Conservation (phyloP, 2,113 vertebrate genomes). For the Leiothrix lutea region DNA sequence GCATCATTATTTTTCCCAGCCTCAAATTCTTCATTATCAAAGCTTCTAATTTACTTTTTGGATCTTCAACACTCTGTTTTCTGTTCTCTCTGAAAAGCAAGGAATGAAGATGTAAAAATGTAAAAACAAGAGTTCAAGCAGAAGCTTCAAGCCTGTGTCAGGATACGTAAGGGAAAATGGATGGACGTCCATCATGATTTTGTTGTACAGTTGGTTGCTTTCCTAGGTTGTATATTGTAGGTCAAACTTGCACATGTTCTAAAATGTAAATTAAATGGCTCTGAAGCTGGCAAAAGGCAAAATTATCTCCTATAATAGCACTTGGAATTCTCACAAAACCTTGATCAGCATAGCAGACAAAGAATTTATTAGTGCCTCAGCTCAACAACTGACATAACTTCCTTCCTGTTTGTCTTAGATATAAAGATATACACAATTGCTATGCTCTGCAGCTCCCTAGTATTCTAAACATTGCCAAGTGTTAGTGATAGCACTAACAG, state of each 20-base stretch:
- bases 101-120: neutral
- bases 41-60: neutral
- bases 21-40: neutral
- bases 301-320: neutral
- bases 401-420: neutral
- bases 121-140: neutral
- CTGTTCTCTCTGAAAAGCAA: neutral
- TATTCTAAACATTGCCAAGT: neutral
- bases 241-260: neutral
- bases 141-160: neutral
- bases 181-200: neutral
- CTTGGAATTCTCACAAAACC: neutral
- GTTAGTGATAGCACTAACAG: neutral
- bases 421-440: neutral
- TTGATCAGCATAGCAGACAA: neutral
- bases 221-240: neutral
- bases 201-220: neutral
- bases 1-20: neutral
- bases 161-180: neutral
- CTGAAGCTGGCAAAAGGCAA: neutral
- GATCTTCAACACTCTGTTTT: neutral
- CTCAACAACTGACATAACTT: neutral
- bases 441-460: neutral
- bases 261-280: neutral
- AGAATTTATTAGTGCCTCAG: neutral